Evolutionary conservation across 2,888 invertebrate genomes (phyloP).

Genomic region (Amphipyra berbera): DNA sequence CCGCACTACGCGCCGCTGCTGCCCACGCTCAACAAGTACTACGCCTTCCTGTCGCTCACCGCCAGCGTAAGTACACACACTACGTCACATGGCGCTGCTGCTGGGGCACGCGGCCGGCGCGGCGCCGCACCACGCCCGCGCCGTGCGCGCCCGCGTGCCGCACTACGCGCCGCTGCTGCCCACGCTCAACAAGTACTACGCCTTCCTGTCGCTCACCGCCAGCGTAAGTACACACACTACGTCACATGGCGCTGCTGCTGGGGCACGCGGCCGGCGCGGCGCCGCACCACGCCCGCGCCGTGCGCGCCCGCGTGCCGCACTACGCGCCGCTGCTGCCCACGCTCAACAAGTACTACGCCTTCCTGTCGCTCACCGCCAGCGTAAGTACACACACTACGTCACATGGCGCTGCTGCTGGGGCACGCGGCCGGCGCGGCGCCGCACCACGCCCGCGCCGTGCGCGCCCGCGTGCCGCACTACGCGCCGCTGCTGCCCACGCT

Average conservation of each 20-base stretch:
- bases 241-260: conserved; percentile 94
- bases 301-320: conserved; percentile 93
- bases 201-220: conserved; percentile 92
- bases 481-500: conserved; percentile 92
- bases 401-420: conserved; percentile 93
- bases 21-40: conserved; percentile 93
- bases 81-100: conserved; percentile 83
- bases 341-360: conserved; percentile 95
- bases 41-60: conserved; percentile 92
- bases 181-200: conserved; percentile 93
- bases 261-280: conserved; percentile 96
- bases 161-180: conserved; percentile 95
- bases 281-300: conserved; percentile 92
- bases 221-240: conserved; percentile 91
- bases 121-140: too few species aligned
- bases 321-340: conserved; percentile 94
- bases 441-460: conserved; percentile 92
- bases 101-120: neutral
- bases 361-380: conserved; percentile 97
- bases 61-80: conserved; percentile 92
- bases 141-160: conserved; percentile 89
- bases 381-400: conserved; percentile 87
- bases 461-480: conserved; percentile 94
- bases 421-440: conserved; percentile 95
- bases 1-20: conserved; percentile 95